Percentiles rank a stretch among this genome's conserved stretches.
These are phyloP conservation scores for Drosophila mimica DNA, from an alignment of 2,888 invertebrate species.

Conservation along the genomic window DNA sequence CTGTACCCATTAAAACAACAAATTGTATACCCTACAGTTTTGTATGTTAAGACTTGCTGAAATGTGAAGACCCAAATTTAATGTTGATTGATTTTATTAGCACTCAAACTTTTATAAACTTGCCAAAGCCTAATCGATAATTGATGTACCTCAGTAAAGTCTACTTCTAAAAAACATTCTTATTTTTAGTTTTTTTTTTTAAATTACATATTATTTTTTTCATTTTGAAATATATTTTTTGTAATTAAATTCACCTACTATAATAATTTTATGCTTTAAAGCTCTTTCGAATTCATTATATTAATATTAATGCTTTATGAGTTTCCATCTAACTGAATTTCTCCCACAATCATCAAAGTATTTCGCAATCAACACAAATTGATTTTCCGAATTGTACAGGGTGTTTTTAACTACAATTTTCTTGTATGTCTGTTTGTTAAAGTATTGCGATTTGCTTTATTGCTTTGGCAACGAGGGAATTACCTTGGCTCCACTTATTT, in stretches of 20 bases:
- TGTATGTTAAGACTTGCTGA: too few relatives aligned
- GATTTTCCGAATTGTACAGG: neutral
- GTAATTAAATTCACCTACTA: neutral
- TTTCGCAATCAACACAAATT: neutral
- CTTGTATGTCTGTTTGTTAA: neutral
- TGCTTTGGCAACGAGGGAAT: slow-evolving; percentile 15
- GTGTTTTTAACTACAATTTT: neutral
- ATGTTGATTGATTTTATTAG: neutral
- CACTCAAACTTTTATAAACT: neutral
- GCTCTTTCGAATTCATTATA: neutral
- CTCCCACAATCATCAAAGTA: neutral
- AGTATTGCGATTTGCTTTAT: slow-evolving; percentile 10
- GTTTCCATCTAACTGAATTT: neutral
- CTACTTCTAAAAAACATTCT: neutral
- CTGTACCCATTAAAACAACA: neutral
- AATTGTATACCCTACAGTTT: neutral
- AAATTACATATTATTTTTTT: neutral
- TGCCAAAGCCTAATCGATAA: neutral
- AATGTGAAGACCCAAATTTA: too few relatives aligned
- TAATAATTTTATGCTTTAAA: too few relatives aligned
- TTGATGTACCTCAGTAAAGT: neutral
- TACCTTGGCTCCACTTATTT: neutral
- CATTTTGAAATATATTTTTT: neutral
- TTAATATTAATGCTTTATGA: too few relatives aligned
- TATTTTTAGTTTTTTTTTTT: neutral